Evolutionary conservation across 2,797 vertebrate genomes (phyloP).

Genomic region (Pseudopleuronectes americanus): DNA sequence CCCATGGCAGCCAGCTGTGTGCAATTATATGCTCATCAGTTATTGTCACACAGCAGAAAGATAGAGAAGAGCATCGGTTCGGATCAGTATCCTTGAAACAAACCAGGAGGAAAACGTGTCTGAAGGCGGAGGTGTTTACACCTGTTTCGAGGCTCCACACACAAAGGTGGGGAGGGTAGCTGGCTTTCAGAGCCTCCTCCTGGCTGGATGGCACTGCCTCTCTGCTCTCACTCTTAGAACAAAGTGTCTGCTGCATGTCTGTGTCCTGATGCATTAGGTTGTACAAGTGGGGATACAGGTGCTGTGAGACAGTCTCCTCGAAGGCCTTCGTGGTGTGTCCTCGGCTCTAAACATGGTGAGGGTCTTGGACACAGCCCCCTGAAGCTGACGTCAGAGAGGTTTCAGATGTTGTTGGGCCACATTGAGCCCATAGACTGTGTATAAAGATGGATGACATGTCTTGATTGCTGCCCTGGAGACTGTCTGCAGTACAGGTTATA

Average conservation of each 20-base stretch:
- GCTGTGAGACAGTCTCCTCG: not conserved
- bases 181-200: conserved; percentile 10
- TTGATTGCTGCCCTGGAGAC: too few relatives aligned
- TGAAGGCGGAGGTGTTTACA: conserved; percentile 35
- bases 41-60: conserved; percentile 2
- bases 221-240: conserved; percentile 27
- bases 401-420: not conserved
- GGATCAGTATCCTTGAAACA: conserved; percentile 12
- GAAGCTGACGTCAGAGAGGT: not conserved
- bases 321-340: conserved; percentile 8
- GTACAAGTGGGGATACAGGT: conserved; percentile 20
- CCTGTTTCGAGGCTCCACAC: not conserved
- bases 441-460: too few relatives aligned
- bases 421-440: not conserved
- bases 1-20: not conserved
- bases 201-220: conserved; percentile 26
- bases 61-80: conserved; percentile 6
- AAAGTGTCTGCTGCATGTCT: conserved; percentile 29
- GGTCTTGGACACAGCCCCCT: not conserved
- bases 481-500: too few relatives aligned
- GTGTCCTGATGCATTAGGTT: conserved; percentile 36
- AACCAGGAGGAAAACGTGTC: conserved; percentile 20
- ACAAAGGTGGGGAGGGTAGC: not conserved
- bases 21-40: not conserved
- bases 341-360: not conserved